Base-by-base conservation (phyloP, 2,113 vertebrate genomes). In the Dasypus novemcinctus region DNA sequence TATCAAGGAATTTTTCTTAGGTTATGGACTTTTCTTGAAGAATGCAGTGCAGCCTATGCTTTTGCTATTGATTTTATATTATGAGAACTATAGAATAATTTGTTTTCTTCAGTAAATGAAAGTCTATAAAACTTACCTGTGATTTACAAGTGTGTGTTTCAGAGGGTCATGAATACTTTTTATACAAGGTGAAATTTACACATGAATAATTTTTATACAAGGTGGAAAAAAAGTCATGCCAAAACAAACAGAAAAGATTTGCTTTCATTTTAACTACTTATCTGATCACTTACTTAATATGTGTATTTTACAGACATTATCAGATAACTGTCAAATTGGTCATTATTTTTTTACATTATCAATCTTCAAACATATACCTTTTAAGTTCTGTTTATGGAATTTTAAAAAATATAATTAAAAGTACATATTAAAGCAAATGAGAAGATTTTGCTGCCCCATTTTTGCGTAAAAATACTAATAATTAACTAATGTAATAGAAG, bases 31-130 rank as follows among this genome's bases (percentile, higher is more conserved):
- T 87, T 81, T 57, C 36, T 29, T 52, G 21, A 72, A 49, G 3
- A 52, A 17, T 46, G 36, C 31, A 31, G 13, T 82, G 64, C 0
- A 72, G 6, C 21, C 13, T 92, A n/a, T 64, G 4, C 14, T 92
- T 92, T 91, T 63, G 59, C 1, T 38, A 71, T 66, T 74, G 11
- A 20, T 64, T 94, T 96, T 93, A 87, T 57, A 89, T 38, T 91
- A 59, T 79, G 33, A 15, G 25, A 41, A 82, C 52, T 91, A 54
- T 69, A 80, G 83, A 83, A 20, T 3, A 54, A 36, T 14, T 83
- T 78, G 4, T 49, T 75, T 75, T 79, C 36, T 84, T 54, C 75
- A 85, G 10, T 64, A 75, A 74, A 1, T 49, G 7, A 85, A 83
- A 87, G 7, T 23, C 21, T 90, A 71, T 93, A 46, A 59, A 74